phyloP scores from a whole-genome alignment of 1,140 invertebrate genomes.

The Ladona fulva region DNA sequence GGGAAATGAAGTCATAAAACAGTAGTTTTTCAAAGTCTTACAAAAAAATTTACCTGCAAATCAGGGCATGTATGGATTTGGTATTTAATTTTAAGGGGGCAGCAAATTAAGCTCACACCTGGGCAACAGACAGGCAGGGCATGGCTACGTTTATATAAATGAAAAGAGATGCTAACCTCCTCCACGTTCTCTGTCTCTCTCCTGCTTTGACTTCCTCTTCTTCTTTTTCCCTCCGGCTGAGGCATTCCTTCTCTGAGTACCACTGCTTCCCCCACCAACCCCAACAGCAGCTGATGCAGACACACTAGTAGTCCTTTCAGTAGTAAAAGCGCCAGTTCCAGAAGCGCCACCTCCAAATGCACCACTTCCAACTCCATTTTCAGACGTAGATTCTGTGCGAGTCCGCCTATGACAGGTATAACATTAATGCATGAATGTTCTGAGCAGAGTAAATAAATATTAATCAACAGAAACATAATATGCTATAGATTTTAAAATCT shows the following conservation, averaged over 20 bases:
- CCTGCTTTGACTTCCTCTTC: constrained; percentile 32
- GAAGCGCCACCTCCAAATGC: background rate
- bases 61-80: no score
- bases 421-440: no score
- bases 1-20: no score
- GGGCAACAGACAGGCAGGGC: no score
- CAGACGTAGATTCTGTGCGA: background rate
- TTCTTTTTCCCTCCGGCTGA: constrained; percentile 36
- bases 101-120: no score
- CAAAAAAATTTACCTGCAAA: no score
- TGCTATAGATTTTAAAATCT: no score
- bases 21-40: no score
- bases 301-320: background rate
- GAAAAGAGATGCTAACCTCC: background rate
- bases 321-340: background rate
- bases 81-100: no score
- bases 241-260: constrained; percentile 28
- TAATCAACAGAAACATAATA: no score
- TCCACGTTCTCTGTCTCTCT: constrained; percentile 24
- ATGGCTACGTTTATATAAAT: no score
- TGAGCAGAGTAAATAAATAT: no score
- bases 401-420: background rate
- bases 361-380: constrained; percentile 4
- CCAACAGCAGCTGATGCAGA: background rate
- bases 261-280: background rate